Evolutionary conservation across 1,140 invertebrate genomes (phyloP).

Genomic region (Paralvinella palmiformis): DNA sequence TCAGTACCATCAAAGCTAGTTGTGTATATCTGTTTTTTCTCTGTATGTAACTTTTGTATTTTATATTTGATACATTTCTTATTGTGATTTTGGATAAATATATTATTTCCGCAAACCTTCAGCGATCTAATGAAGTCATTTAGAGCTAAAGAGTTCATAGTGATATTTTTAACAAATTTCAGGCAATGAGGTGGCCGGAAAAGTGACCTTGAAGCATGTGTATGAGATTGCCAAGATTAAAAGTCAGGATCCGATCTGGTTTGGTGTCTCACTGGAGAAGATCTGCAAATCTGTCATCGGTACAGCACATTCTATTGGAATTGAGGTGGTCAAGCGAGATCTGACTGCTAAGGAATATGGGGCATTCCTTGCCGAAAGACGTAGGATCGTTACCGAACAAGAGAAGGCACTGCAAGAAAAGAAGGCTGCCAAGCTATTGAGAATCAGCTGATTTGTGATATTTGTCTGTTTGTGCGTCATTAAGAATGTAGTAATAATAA

Average conservation of each 20-base stretch:
- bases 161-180: too few relatives aligned
- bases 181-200: slow-evolving; percentile 77
- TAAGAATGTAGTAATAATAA: too few relatives aligned
- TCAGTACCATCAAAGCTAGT: too few relatives aligned
- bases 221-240: slow-evolving; percentile 99
- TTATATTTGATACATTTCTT: too few relatives aligned
- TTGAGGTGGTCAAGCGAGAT: slow-evolving; percentile 75
- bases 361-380: slow-evolving; percentile 74
- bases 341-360: slow-evolving; percentile 77
- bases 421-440: slow-evolving; percentile 86
- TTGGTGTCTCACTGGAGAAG: slow-evolving; percentile 63
- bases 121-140: too few relatives aligned
- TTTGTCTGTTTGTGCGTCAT: too few relatives aligned
- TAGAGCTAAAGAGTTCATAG: too few relatives aligned
- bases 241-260: slow-evolving; percentile 70
- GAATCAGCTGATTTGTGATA: too few relatives aligned
- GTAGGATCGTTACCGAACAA: slow-evolving; percentile 66
- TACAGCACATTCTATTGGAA: slow-evolving; percentile 70
- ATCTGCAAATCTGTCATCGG: slow-evolving; percentile 75
- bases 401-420: slow-evolving; percentile 73
- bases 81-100: too few relatives aligned
- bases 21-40: too few relatives aligned
- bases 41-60: too few relatives aligned
- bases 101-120: too few relatives aligned
- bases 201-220: slow-evolving; percentile 89